Evolutionary conservation across 2,797 vertebrate genomes (phyloP).

Genomic region (Melanotaenia nigrans): DNA sequence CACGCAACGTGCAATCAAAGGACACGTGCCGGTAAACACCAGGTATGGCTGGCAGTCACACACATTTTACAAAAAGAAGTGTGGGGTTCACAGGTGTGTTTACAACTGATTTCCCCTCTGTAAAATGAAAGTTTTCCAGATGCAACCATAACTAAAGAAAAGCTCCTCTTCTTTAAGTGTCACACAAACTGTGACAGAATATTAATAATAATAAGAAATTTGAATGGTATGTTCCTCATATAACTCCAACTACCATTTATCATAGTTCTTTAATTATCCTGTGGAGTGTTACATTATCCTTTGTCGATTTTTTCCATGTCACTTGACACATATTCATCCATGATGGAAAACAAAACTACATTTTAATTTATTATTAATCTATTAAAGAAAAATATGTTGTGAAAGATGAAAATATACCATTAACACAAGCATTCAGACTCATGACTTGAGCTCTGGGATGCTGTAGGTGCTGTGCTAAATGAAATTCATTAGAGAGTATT

Average conservation of each 20-base stretch:
- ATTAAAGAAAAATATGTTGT: neutral
- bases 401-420: neutral
- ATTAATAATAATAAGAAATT: neutral
- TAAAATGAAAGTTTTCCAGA: neutral
- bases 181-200: neutral
- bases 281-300: neutral
- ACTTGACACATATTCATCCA: neutral
- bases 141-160: neutral
- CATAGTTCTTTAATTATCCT: neutral
- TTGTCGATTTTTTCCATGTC: neutral
- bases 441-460: neutral
- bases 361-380: neutral
- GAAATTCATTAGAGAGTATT: neutral
- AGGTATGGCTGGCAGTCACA: slow-evolving; percentile 40
- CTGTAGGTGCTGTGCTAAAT: neutral
- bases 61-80: slow-evolving; percentile 12
- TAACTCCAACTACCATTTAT: neutral
- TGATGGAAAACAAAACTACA: neutral
- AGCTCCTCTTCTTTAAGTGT: neutral
- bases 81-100: slow-evolving; percentile 45
- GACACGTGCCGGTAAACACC: slow-evolving; percentile 67
- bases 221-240: neutral
- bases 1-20: slow-evolving; percentile 71
- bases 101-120: slow-evolving; percentile 4
- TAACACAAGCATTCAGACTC: neutral